phyloP scores from a whole-genome alignment of 1,140 invertebrate species.

The Drosophila elegans region DNA sequence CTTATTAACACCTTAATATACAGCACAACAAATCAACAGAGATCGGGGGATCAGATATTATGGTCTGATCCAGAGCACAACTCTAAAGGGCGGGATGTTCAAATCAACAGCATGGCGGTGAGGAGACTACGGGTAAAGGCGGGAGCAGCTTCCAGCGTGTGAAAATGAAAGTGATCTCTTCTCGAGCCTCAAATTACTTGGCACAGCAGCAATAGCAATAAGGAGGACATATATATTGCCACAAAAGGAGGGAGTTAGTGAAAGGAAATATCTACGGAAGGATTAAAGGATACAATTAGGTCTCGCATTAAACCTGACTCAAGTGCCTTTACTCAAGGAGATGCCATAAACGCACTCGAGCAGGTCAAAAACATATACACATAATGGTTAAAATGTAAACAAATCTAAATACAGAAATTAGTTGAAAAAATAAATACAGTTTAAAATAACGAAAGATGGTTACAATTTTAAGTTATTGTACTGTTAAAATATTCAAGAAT shows the following conservation, averaged over 20 bases:
- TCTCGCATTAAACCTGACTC: neutral
- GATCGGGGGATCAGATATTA: conserved; percentile 1
- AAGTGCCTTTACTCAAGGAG: neutral
- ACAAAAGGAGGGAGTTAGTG: neutral
- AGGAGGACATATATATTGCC: neutral
- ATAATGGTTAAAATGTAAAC: neutral
- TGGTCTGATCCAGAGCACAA: conserved; percentile 12
- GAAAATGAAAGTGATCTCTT: conserved; percentile 8
- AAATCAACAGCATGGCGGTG: conserved; percentile 12
- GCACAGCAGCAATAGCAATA: conserved; percentile 37
- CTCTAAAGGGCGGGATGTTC: conserved; percentile 1
- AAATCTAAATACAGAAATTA: neutral
- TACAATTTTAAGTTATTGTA: no score
- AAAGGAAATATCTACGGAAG: neutral
- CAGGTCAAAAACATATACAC: neutral
- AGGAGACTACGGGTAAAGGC: conserved; percentile 3
- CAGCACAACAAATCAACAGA: conserved; percentile 26
- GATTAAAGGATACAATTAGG: neutral
- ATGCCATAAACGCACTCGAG: neutral
- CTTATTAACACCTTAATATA: conserved; percentile 13
- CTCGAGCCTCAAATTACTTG: conserved; percentile 8
- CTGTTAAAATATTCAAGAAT: no score
- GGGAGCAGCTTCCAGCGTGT: conserved; percentile 38
- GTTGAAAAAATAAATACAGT: neutral
- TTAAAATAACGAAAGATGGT: neutral